Conservation (phyloP, 2,113 vertebrate species). For the Ranitomeya variabilis region DNA sequence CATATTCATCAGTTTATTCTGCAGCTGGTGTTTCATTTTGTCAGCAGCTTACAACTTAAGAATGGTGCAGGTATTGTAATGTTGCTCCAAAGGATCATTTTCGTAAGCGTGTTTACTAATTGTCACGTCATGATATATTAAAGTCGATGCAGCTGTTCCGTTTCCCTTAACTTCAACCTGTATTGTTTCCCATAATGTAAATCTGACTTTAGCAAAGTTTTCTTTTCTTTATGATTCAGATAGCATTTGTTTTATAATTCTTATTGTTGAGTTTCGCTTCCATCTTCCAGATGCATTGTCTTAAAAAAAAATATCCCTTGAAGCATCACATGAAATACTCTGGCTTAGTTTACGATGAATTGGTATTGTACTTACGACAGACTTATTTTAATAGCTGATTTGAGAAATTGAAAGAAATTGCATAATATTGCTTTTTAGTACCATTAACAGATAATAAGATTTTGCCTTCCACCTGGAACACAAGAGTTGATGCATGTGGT, state of each 20-base stretch:
- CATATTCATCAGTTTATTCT: conserved; percentile 79
- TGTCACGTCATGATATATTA: conserved; percentile 63
- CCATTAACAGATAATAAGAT: not conserved
- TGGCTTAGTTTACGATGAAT: not conserved
- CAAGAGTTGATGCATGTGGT: not conserved
- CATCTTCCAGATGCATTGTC: conserved; percentile 9
- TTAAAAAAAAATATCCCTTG: not conserved
- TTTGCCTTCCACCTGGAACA: not conserved
- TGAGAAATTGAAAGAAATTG: not conserved
- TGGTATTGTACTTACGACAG: not conserved
- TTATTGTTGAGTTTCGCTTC: not conserved
- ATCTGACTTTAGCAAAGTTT: conserved; percentile 33
- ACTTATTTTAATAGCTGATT: not conserved
- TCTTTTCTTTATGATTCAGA: conserved; percentile 14
- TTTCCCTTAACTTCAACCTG: conserved; percentile 7
- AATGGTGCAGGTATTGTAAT: conserved; percentile 61
- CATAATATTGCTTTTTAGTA: not conserved
- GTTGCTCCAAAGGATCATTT: conserved; percentile 70
- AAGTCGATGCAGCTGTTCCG: conserved; percentile 64
- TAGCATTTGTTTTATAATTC: conserved; percentile 17
- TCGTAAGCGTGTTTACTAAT: conserved; percentile 70
- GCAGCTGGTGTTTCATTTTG: conserved; percentile 84
- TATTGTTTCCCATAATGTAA: conserved; percentile 40
- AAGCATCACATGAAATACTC: not conserved
- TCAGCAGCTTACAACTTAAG: conserved; percentile 80